These are phyloP conservation scores for Perizoma affinitatum DNA, from an alignment of 2,888 invertebrate genomes.

Conservation along the genomic window DNA sequence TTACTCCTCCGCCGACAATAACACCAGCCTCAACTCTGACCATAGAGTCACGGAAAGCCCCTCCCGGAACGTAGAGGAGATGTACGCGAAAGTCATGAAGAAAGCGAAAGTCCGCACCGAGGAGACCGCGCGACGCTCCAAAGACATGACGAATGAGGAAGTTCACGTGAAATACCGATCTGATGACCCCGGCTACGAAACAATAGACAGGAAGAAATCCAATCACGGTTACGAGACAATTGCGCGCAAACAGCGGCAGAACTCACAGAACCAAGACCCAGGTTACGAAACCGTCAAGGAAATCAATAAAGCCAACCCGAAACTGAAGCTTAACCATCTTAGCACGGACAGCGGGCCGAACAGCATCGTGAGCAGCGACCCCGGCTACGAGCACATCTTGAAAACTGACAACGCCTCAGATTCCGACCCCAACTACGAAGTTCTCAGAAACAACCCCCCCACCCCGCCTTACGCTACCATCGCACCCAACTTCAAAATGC, in stretches of 20 bases:
- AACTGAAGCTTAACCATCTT: conserved; percentile 63
- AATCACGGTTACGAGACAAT: conserved; percentile 87
- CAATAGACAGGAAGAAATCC: conserved; percentile 75
- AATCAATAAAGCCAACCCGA: conserved; percentile 59
- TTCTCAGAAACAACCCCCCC: conserved; percentile 84
- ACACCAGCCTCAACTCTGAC: conserved; percentile 60
- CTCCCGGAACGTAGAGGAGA: conserved; percentile 91
- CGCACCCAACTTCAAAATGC: conserved; percentile 70
- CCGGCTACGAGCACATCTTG: conserved; percentile 89
- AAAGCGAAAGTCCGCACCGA: conserved; percentile 83
- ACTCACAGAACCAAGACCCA: conserved; percentile 80
- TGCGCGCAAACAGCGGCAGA: conserved; percentile 66
- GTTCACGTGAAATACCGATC: conserved; percentile 61
- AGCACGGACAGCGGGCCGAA: conserved; percentile 82
- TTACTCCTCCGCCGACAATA: conserved; percentile 65
- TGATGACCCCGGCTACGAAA: conserved; percentile 81
- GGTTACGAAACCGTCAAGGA: conserved; percentile 86
- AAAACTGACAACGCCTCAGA: conserved; percentile 81
- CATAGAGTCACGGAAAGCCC: conserved; percentile 82
- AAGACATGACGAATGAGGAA: conserved; percentile 57
- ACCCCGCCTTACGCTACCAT: conserved; percentile 79
- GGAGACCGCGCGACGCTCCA: conserved; percentile 58
- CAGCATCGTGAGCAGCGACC: conserved; percentile 86
- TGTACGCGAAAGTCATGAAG: conserved; percentile 95
- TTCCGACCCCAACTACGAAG: conserved; percentile 92